Evolutionary conservation across 64 coral and sea anemone genomes (phyloP).

Genomic region (Montipora foliosa): DNA sequence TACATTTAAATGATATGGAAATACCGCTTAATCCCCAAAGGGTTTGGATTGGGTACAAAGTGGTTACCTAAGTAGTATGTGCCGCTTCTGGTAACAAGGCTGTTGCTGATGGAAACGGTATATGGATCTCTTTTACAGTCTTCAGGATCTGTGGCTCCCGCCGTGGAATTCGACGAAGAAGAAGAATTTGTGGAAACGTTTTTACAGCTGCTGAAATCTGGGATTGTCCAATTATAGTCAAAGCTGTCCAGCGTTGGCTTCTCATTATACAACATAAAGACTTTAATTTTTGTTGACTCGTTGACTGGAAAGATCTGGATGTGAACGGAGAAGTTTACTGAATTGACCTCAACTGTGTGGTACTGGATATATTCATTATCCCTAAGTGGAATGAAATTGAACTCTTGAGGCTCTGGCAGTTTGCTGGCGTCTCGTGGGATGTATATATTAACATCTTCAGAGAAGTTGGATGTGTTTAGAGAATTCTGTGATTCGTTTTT

Average conservation of each 20-base stretch:
- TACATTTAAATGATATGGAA: too few species aligned
- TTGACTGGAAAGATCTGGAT: slow-evolving; percentile 69
- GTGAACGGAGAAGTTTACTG: slow-evolving; percentile 64
- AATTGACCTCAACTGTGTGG: slow-evolving; percentile 52
- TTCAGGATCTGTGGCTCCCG: background rate
- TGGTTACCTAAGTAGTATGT: slow-evolving; percentile 66
- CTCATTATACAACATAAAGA: slow-evolving; percentile 52
- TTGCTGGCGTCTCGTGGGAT: slow-evolving; percentile 58
- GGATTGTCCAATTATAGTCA: slow-evolving; percentile 83
- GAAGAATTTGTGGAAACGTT: slow-evolving; percentile 26
- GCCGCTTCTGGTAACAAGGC: slow-evolving; percentile 51
- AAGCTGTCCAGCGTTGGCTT: slow-evolving; percentile 52
- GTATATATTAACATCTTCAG: slow-evolving; percentile 23
- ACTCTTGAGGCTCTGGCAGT: slow-evolving; percentile 11
- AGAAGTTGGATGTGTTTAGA: slow-evolving; percentile 71
- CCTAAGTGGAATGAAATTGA: slow-evolving; percentile 34
- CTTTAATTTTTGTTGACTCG: slow-evolving; percentile 14
- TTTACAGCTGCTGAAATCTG: slow-evolving; percentile 71
- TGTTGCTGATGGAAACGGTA: slow-evolving; percentile 62
- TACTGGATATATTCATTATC: slow-evolving; percentile 61
- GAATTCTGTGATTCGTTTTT: background rate
- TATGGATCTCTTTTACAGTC: slow-evolving; percentile 73
- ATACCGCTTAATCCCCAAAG: too few species aligned
- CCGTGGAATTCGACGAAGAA: slow-evolving; percentile 14
- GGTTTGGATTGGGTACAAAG: too few species aligned